These are phyloP conservation scores for Neosalanx taihuensis DNA, from an alignment of 2,797 vertebrate species.

Conservation along the genomic window DNA sequence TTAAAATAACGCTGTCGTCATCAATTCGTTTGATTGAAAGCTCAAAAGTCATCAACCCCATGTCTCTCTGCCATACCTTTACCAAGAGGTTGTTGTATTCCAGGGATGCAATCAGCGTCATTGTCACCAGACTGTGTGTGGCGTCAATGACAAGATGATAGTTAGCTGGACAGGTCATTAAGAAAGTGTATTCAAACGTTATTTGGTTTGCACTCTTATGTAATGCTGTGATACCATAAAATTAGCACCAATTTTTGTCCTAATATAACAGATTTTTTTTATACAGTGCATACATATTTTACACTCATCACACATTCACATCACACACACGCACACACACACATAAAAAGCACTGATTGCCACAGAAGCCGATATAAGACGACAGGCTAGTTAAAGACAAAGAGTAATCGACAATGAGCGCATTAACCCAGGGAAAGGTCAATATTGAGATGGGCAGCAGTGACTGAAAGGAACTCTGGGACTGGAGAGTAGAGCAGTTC, in stretches of 20 bases:
- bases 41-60: conserved; percentile 14
- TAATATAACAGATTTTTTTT: neutral
- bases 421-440: neutral
- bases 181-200: neutral
- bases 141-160: neutral
- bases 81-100: conserved; percentile 1
- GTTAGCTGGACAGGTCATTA: conserved; percentile 1
- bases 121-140: conserved; percentile 20
- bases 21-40: conserved; percentile 24
- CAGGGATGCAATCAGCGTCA: conserved; percentile 35
- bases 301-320: neutral
- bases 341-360: neutral
- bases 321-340: neutral
- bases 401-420: neutral
- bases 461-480: no score
- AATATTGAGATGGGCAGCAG: neutral
- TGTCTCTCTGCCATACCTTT: conserved; percentile 2
- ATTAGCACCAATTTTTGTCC: neutral
- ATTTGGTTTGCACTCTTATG: neutral
- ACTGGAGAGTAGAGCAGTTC: neutral
- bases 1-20: conserved; percentile 9
- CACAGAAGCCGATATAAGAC: neutral
- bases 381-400: neutral
- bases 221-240: neutral
- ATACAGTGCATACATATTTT: neutral